Evolutionary conservation across 2,113 vertebrate species (phyloP).

Genomic region (Balaenoptera acutorostrata): DNA sequence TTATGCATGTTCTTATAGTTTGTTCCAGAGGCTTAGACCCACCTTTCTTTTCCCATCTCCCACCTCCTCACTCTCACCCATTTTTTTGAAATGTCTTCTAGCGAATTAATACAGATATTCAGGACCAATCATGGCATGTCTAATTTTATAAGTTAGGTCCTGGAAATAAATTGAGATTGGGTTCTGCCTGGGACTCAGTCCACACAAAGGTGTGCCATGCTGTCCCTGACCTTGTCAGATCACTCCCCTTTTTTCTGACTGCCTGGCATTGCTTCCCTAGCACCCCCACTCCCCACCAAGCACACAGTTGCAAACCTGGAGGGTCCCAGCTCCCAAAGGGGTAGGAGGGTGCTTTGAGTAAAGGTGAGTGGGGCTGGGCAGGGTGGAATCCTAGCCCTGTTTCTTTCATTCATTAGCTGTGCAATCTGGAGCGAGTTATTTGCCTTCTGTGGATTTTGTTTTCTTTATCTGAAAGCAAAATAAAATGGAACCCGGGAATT

Average conservation of each 20-base stretch:
- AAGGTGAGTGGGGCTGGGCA: background rate
- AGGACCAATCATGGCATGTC: background rate
- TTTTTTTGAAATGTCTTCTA: background rate
- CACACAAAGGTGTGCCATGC: background rate
- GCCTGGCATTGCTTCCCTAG: background rate
- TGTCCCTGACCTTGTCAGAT: background rate
- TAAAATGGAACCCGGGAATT: background rate
- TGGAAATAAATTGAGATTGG: background rate
- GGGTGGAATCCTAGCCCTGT: background rate
- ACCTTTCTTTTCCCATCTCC: background rate
- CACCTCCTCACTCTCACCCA: background rate
- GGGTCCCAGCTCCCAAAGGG: background rate
- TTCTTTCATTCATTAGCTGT: background rate
- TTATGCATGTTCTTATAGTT: background rate
- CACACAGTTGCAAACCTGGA: background rate
- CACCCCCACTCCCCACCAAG: rapidly evolving
- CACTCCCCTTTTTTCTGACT: background rate
- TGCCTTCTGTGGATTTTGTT: background rate
- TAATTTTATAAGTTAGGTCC: background rate
- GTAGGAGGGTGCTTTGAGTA: background rate
- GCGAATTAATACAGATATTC: background rate
- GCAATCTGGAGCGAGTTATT: background rate
- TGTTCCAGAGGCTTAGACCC: background rate
- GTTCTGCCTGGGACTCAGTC: background rate
- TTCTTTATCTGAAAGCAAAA: background rate